Conservation (phyloP, 2,888 invertebrate species). For the Nowickia ferox region DNA sequence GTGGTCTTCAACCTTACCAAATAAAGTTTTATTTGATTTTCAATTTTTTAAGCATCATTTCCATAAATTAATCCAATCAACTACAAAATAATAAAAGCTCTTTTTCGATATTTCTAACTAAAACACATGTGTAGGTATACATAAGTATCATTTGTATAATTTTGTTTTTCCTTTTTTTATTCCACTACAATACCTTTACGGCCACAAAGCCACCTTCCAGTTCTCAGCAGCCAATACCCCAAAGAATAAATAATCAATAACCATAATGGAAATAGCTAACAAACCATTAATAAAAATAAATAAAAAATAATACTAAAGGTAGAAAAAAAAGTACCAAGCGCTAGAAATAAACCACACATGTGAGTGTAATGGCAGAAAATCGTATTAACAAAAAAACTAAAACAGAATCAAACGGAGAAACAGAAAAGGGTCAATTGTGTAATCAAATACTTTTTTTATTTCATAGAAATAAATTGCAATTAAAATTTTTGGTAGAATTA, state of each 20-base stretch:
- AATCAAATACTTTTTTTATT: conserved; percentile 71
- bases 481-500: conserved; percentile 69
- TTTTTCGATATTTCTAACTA: conserved; percentile 24
- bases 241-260: conserved; percentile 67
- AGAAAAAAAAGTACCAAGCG: conserved; percentile 35
- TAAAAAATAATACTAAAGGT: conserved; percentile 35
- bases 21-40: conserved; percentile 36
- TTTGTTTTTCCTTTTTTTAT: conserved; percentile 16
- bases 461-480: conserved; percentile 69
- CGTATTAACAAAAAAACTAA: conserved; percentile 4
- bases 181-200: not conserved
- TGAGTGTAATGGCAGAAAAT: conserved; percentile 28
- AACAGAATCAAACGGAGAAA: conserved; percentile 15
- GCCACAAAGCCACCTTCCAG: not conserved
- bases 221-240: conserved; percentile 23
- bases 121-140: conserved; percentile 13
- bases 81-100: conserved; percentile 57
- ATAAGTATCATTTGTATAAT: conserved; percentile 66
- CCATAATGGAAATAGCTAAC: conserved; percentile 70
- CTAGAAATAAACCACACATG: conserved; percentile 57
- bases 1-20: conserved; percentile 51
- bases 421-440: conserved; percentile 68
- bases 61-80: conserved; percentile 68
- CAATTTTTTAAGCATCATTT: conserved; percentile 34
- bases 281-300: conserved; percentile 61